Evolutionary conservation across 1,140 invertebrate species (phyloP).

Genomic region (Pentalonia nigronervosa): DNA sequence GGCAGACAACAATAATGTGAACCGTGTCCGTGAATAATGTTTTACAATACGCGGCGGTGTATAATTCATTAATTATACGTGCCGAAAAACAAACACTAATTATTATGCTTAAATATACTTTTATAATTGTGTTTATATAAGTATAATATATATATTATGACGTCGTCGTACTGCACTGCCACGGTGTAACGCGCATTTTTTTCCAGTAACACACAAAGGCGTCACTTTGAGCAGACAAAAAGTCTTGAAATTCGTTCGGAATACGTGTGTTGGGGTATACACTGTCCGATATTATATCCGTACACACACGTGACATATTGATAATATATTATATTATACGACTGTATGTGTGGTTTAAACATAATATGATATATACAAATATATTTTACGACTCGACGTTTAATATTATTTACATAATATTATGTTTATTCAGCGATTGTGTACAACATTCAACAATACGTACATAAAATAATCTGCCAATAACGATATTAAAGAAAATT

Average conservation of each 20-base stretch:
- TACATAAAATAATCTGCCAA: not conserved
- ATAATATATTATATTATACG: not conserved
- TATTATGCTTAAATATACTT: conserved; percentile 5
- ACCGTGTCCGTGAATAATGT: not conserved
- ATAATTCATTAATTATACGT: conserved; percentile 26
- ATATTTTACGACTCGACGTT: not conserved
- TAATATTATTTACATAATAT: not conserved
- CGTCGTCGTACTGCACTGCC: not conserved
- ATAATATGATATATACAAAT: not conserved
- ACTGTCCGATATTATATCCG: not conserved
- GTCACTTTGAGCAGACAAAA: not conserved
- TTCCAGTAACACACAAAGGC: not conserved
- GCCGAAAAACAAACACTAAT: conserved; percentile 2
- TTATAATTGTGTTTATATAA: not conserved
- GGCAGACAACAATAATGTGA: not conserved
- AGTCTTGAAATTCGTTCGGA: not conserved
- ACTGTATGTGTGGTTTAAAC: not conserved
- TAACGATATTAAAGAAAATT: not conserved
- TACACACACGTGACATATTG: not conserved
- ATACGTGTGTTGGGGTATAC: not conserved
- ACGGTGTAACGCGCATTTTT: not conserved
- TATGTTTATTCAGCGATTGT: not conserved
- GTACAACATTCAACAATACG: not conserved
- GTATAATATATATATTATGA: not conserved
- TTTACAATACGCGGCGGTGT: not conserved